These are phyloP conservation scores for Mergus octosetaceus DNA, from an alignment of 2,797 vertebrate genomes.

Conservation along the genomic window DNA sequence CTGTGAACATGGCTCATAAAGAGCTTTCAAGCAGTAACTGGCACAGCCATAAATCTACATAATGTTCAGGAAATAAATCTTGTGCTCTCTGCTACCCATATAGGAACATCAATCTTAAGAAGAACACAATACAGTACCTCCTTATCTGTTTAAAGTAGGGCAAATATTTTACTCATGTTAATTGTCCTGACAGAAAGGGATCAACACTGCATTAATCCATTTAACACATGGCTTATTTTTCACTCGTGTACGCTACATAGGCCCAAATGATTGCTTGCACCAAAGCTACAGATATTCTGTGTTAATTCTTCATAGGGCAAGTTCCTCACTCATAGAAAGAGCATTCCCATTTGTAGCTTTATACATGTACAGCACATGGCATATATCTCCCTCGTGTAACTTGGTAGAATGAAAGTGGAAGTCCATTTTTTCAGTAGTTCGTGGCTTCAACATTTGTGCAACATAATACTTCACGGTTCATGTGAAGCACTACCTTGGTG, in stretches of 20 bases:
- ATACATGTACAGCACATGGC: background rate
- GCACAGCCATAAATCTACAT: slow-evolving; percentile 68
- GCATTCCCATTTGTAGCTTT: background rate
- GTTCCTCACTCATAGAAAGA: background rate
- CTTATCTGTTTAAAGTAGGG: slow-evolving; percentile 69
- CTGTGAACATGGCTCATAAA: slow-evolving; percentile 26
- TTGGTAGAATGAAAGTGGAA: background rate
- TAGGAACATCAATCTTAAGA: slow-evolving; percentile 68
- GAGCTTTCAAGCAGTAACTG: slow-evolving; percentile 63
- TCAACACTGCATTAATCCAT: slow-evolving; percentile 69
- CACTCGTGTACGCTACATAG: background rate
- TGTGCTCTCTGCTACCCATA: slow-evolving; percentile 41
- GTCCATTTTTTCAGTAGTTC: background rate
- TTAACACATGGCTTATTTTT: slow-evolving; percentile 65
- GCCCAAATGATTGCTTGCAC: background rate
- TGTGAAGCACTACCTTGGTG: background rate
- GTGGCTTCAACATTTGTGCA: background rate
- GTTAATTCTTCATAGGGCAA: background rate
- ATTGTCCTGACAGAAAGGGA: slow-evolving; percentile 71
- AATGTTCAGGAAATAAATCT: slow-evolving; percentile 72
- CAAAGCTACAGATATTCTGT: background rate
- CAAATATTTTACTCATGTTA: slow-evolving; percentile 74
- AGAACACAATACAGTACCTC: slow-evolving; percentile 12
- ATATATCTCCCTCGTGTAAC: background rate
- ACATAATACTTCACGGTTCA: background rate